phyloP scores from a whole-genome alignment of 2,113 vertebrate species.

The Podarcis raffonei region DNA sequence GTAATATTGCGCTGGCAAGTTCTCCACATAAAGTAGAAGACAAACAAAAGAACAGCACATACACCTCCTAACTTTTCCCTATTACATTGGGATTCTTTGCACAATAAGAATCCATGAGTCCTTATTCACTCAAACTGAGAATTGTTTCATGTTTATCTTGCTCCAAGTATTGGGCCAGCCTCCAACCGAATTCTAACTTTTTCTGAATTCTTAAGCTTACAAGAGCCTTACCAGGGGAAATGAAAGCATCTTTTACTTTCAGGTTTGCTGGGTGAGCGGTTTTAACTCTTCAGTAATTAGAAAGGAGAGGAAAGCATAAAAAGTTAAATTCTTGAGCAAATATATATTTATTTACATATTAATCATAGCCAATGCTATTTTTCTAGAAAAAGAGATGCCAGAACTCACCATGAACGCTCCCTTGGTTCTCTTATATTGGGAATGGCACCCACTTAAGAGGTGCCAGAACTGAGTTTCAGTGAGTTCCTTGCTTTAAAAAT shows the following conservation, averaged over 20 bases:
- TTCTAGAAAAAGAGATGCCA: too few species aligned
- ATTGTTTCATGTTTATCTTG: conserved; percentile 2
- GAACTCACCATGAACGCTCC: too few species aligned
- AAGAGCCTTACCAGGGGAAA: neutral
- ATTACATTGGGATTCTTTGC: neutral
- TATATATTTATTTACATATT: neutral
- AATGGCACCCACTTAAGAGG: too few species aligned
- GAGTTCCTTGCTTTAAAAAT: neutral
- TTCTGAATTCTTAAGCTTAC: neutral
- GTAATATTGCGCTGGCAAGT: conserved; percentile 34
- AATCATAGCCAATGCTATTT: neutral
- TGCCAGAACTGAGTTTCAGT: neutral
- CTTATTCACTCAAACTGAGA: neutral
- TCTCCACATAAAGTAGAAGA: conserved; percentile 5
- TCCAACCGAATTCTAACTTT: neutral
- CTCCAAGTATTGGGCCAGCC: neutral
- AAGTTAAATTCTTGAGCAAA: neutral
- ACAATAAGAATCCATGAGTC: neutral
- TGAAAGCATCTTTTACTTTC: neutral
- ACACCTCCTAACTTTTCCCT: neutral
- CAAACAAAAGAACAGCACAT: conserved; percentile 29
- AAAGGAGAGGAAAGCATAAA: neutral
- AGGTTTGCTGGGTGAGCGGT: neutral
- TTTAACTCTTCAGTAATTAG: neutral
- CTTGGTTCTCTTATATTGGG: too few species aligned